Percentiles rank a stretch among this genome's conserved stretches.
Conservation (phyloP, 1,140 invertebrate species). For the Oryctes rhinoceros region DNA sequence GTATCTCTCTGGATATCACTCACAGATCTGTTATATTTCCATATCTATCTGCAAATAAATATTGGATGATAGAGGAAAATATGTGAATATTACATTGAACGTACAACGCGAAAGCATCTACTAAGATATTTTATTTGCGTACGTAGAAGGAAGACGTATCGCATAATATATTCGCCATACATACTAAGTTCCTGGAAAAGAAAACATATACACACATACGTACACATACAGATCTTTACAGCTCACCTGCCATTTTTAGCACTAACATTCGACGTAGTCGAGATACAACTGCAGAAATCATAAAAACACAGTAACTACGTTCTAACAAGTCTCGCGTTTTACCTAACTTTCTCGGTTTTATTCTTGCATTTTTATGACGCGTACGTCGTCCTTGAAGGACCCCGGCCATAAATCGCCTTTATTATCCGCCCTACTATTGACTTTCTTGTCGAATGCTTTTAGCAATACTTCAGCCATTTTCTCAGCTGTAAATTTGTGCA, state of each 20-base stretch:
- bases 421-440: conserved; percentile 25
- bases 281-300: neutral
- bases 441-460: conserved; percentile 13
- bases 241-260: conserved; percentile 1
- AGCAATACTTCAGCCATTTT: conserved; percentile 24
- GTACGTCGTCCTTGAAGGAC: conserved; percentile 22
- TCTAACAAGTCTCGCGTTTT: conserved; percentile 13
- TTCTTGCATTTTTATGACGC: neutral
- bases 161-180: neutral
- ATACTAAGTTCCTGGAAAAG: neutral
- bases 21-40: neutral
- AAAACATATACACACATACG: neutral
- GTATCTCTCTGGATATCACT: neutral
- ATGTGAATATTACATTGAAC: neutral
- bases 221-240: neutral
- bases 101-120: neutral
- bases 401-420: conserved; percentile 15
- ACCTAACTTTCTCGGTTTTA: conserved; percentile 17
- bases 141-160: neutral
- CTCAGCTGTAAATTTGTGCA: conserved; percentile 20
- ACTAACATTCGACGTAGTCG: neutral
- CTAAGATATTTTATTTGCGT: neutral
- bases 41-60: conserved; percentile 6
- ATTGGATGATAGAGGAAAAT: neutral
- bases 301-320: neutral